Conservation (phyloP, 2,113 vertebrate species). For the Gallinago paraguaiae region DNA sequence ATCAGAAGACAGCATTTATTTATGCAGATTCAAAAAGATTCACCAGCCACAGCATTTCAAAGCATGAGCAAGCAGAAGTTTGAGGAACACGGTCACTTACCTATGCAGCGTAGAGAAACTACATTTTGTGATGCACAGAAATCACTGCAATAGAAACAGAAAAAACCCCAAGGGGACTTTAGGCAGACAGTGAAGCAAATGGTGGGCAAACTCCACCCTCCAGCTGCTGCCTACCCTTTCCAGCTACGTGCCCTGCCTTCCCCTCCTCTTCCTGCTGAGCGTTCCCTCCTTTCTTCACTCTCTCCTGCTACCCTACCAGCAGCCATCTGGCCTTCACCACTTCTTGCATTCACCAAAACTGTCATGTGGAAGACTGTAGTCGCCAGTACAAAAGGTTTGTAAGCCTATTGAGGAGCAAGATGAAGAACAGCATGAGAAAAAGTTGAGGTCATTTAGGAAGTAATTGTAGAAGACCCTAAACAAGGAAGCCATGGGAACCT, state of each 20-base stretch:
- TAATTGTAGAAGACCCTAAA: background rate
- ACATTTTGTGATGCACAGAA: constrained; percentile 51
- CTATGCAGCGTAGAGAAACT: constrained; percentile 77
- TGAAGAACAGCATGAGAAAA: background rate
- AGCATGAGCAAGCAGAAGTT: background rate
- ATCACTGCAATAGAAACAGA: constrained; percentile 39
- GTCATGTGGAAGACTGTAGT: background rate
- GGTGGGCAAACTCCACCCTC: background rate
- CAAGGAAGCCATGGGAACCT: background rate
- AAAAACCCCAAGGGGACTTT: background rate
- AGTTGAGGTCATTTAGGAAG: background rate
- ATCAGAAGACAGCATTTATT: background rate
- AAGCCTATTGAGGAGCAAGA: background rate
- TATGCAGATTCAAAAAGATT: background rate
- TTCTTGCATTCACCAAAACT: background rate
- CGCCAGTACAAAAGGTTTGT: background rate
- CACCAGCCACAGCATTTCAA: background rate
- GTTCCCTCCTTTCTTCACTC: background rate
- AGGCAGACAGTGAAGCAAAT: background rate
- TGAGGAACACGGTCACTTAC: constrained; percentile 42
- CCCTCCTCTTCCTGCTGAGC: background rate
- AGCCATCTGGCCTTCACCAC: background rate
- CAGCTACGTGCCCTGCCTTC: background rate
- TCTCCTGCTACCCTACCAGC: background rate
- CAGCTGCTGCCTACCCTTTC: background rate